A percentile compares a stretch with the other conserved stretches of the same genome.
Conservation (phyloP, 2,888 invertebrate genomes). For the Limnephilus rhombicus region DNA sequence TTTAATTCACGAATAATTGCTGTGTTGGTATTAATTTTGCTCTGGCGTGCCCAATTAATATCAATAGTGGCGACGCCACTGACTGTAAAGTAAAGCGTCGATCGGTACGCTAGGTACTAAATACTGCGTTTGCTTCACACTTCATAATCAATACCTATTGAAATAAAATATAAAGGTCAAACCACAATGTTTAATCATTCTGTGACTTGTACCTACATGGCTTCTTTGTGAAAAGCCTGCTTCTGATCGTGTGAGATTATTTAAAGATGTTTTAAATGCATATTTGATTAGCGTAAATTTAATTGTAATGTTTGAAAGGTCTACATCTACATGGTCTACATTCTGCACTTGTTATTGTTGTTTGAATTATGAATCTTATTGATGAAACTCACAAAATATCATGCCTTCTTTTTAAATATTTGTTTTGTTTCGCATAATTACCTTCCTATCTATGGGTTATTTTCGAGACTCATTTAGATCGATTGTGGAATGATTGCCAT, state of each 20-base stretch:
- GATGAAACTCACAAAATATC: not conserved
- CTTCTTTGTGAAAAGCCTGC: not conserved
- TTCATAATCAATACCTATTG: not conserved
- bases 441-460: too few relatives aligned
- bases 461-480: too few relatives aligned
- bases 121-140: not conserved
- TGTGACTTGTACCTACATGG: not conserved
- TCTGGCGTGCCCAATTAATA: too few relatives aligned
- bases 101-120: not conserved
- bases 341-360: not conserved
- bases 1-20: too few relatives aligned
- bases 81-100: not conserved
- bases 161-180: not conserved
- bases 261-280: not conserved
- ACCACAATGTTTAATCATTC: not conserved
- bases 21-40: too few relatives aligned
- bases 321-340: not conserved
- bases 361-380: too few relatives aligned
- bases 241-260: not conserved
- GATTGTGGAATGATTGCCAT: too few relatives aligned
- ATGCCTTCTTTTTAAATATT: too few relatives aligned
- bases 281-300: not conserved
- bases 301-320: not conserved
- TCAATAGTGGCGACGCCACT: not conserved
- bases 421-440: too few relatives aligned